phyloP scores from a whole-genome alignment of 2,113 vertebrate genomes.

The Mugil cephalus region DNA sequence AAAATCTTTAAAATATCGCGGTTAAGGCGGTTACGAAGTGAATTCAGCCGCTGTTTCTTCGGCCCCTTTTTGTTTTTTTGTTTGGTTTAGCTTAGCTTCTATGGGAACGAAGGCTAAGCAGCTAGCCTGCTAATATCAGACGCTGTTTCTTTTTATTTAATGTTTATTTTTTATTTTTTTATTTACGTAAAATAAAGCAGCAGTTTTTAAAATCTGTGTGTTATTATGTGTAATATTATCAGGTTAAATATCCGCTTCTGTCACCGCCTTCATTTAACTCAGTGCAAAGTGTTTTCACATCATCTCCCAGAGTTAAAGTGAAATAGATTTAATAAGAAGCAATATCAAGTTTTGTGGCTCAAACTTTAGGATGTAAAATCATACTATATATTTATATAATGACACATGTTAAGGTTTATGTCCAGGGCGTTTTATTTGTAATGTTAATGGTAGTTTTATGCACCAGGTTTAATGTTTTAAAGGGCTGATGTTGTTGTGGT shows the following conservation, averaged over 20 bases:
- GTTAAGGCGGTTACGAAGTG: neutral
- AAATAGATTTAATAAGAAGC: neutral
- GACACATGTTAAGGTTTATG: neutral
- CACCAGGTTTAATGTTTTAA: neutral
- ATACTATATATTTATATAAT: neutral
- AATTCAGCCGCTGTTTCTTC: neutral
- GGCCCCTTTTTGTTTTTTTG: slow-evolving; percentile 35
- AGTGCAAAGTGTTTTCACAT: neutral
- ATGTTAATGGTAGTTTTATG: neutral
- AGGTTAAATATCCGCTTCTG: slow-evolving; percentile 56
- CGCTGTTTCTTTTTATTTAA: neutral
- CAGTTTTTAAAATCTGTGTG: neutral
- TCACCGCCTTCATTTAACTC: slow-evolving; percentile 17
- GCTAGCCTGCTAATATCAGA: slow-evolving; percentile 5
- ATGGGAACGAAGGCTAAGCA: slow-evolving; percentile 45
- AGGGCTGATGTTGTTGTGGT: neutral
- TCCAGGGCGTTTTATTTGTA: neutral
- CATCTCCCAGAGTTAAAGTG: neutral
- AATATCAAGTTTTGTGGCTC: neutral
- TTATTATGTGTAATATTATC: slow-evolving; percentile 40
- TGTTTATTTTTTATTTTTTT: neutral
- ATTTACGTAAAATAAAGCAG: neutral
- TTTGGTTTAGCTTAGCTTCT: slow-evolving; percentile 54
- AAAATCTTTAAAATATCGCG: neutral
- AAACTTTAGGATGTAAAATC: neutral